A percentile compares a stretch with the other conserved stretches of the same genome.
phyloP scores from a whole-genome alignment of 1,140 invertebrate genomes.

The Goniozus legneri region DNA sequence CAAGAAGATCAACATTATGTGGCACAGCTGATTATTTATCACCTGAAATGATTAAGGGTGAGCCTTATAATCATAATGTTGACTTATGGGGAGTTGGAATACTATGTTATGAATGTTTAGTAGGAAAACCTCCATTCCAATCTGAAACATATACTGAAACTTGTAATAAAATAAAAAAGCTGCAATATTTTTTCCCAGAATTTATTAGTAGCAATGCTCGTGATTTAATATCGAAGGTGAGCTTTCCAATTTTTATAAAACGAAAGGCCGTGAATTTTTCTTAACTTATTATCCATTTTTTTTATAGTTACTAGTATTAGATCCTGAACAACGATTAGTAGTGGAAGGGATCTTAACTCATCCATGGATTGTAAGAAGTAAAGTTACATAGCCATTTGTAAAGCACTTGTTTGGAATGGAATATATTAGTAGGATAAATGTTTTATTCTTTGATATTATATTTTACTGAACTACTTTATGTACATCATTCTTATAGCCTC shows the following conservation, averaged over 20 bases:
- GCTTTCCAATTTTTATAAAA: slow-evolving; percentile 8
- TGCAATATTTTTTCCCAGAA: slow-evolving; percentile 71
- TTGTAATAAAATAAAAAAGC: slow-evolving; percentile 78
- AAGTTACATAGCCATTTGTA: slow-evolving; percentile 25
- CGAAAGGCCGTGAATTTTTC: slow-evolving; percentile 5
- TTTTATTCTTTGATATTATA: no score
- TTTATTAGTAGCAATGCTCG: slow-evolving; percentile 71
- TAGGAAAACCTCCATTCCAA: slow-evolving; percentile 90
- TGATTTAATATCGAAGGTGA: slow-evolving; percentile 79
- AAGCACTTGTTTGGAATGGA: no score
- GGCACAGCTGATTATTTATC: slow-evolving; percentile 94
- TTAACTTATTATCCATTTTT: slow-evolving; percentile 6
- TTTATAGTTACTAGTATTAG: slow-evolving; percentile 67
- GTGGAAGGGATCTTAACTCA: slow-evolving; percentile 69
- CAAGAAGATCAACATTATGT: slow-evolving; percentile 86
- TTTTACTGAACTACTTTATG: no score
- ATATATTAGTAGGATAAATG: no score
- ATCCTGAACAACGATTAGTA: slow-evolving; percentile 68
- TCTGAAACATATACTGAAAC: slow-evolving; percentile 74
- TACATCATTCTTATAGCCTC: no score
- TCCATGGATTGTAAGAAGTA: slow-evolving; percentile 70
- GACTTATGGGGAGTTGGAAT: slow-evolving; percentile 94
- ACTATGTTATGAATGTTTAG: slow-evolving; percentile 85
- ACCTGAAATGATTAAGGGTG: slow-evolving; percentile 86
- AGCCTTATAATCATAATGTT: slow-evolving; percentile 79